Conservation (phyloP, 2,888 invertebrate species). For the Taenaris catops region DNA sequence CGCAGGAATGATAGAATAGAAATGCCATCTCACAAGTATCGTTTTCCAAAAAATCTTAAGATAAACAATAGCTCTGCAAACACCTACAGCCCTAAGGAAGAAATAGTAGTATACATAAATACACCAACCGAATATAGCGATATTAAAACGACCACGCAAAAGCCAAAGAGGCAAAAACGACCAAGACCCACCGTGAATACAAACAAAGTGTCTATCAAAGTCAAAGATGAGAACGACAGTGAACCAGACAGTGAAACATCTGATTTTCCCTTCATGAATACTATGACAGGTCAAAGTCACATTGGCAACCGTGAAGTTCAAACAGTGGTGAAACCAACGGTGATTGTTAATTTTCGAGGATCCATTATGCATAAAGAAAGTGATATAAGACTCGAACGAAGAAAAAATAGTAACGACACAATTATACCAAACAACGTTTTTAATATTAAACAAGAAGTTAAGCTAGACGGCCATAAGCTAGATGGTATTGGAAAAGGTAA, state of each 20-base stretch:
- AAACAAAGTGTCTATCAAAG: constrained; percentile 32
- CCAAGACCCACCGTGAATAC: constrained; percentile 33
- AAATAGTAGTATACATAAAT: constrained; percentile 51
- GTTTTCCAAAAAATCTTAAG: constrained; percentile 54
- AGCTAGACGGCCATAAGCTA: constrained; percentile 33
- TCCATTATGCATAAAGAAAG: constrained; percentile 58
- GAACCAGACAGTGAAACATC: constrained; percentile 24
- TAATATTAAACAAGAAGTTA: constrained; percentile 69
- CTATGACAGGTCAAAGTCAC: constrained; percentile 66
- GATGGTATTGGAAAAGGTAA: constrained; percentile 24
- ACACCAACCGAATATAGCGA: constrained; percentile 38
- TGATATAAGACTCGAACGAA: constrained; percentile 53
- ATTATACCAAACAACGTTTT: constrained; percentile 53
- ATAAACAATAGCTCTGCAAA: constrained; percentile 32
- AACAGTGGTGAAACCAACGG: constrained; percentile 68
- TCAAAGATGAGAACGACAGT: constrained; percentile 30
- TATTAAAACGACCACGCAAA: constrained; percentile 40
- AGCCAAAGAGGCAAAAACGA: constrained; percentile 42
- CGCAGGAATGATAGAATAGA: constrained; percentile 66
- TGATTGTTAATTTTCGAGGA: constrained; percentile 67
- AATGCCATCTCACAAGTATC: constrained; percentile 59
- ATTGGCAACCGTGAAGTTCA: constrained; percentile 69
- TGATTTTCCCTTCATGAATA: constrained; percentile 44
- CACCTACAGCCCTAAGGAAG: constrained; percentile 39
- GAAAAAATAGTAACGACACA: constrained; percentile 36